phyloP scores from a whole-genome alignment of 2,797 vertebrate genomes.

The Microcaecilia unicolor region DNA sequence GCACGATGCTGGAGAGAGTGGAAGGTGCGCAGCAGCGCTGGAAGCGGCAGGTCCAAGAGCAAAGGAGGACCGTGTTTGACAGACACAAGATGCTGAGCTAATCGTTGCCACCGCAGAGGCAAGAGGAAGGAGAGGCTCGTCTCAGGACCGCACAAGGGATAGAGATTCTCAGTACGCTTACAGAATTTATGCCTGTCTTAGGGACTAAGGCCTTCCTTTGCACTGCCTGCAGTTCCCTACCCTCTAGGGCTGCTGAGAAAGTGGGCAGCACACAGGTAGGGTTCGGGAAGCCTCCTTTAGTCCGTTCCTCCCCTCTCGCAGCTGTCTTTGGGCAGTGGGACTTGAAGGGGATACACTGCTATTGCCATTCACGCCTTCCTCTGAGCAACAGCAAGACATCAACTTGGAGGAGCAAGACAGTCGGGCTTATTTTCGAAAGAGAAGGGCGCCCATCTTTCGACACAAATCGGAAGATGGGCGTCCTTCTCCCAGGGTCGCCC shows the following conservation, averaged over 20 bases:
- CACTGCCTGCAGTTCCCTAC: fast-evolving
- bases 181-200: too few relatives aligned
- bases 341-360: too few relatives aligned
- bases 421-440: too few relatives aligned
- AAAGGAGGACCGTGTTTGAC: conserved; percentile 89
- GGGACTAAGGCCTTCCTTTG: neutral
- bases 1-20: conserved; percentile 83
- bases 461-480: too few relatives aligned
- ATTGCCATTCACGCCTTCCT: too few relatives aligned
- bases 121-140: fast-evolving
- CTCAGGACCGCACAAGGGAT: neutral
- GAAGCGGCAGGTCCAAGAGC: conserved; percentile 94
- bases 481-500: too few relatives aligned
- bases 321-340: too few relatives aligned
- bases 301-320: fast-evolving
- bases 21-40: conserved; percentile 92
- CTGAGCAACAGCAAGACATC: too few relatives aligned
- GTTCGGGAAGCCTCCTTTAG: neutral
- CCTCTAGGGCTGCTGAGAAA: neutral
- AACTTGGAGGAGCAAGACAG: too few relatives aligned
- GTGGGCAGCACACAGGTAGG: too few relatives aligned
- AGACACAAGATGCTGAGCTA: conserved; percentile 95
- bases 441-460: too few relatives aligned
- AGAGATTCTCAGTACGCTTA: neutral
- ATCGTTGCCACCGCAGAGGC: neutral